Evolutionary conservation across 1,140 invertebrate genomes (phyloP), one percentile per base, ranked within the genome.

Genomic region (Penaeus indicus): DNA sequence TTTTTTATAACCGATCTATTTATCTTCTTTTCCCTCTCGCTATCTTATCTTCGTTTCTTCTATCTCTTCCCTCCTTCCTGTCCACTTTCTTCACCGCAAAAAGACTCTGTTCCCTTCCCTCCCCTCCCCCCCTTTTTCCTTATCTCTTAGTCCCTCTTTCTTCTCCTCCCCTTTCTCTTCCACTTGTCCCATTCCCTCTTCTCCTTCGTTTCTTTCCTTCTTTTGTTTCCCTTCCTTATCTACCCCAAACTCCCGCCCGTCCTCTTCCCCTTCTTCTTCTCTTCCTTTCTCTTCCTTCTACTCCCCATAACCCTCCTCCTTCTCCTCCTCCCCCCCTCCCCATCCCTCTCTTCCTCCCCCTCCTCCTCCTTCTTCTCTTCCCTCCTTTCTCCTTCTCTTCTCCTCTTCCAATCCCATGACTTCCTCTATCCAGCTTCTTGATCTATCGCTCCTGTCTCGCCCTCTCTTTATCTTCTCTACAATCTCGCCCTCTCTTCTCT

Each of bases 111-210:
- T 42, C 38, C 38, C 38, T 42, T 42, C 38, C 54, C 16, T 54
- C 11, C 16, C 16, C 54, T 54, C 5, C 16, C 16, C 16, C 16
- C 54, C 16, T 54, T 16, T 54, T 0, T 16, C 16, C 54, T 54
- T 54, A 16, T 27, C n/a, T 64, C n/a, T 63, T 42, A 4, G n/a
- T 13, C 13, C 27, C 54, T 83, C 61, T 32, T 27, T 27, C 42
- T 62, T 82, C 27, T 62, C 61, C 81, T 63, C 61, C 27, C 32
- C 22, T n/a, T 83, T 62, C 62, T 38, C 77, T 32, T 21, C 67
- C 27, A 38, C 32, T 63, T 42, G n/a, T 21, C 38, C 82, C 32
- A n/a, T 27, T 63, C 64, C 16, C 18, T 84, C 67, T 16, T 84
- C n/a, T 83, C 22, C 67, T 13, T 84, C 13, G 8, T 27, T 7